phyloP scores from a whole-genome alignment of 2,113 vertebrate species.

The Rhodinocichla rosea region DNA sequence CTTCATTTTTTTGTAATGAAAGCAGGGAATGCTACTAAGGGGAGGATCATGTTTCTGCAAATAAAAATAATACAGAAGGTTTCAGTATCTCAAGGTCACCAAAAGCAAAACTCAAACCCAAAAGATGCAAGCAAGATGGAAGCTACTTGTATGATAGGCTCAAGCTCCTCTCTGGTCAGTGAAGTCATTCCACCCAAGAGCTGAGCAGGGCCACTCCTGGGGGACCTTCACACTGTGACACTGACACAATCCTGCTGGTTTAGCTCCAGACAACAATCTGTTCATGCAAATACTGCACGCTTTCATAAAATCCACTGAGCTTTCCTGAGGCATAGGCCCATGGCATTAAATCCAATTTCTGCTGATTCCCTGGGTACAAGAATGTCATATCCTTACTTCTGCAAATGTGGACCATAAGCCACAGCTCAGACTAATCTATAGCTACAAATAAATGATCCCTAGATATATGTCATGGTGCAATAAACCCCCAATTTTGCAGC shows the following conservation, averaged over 20 bases:
- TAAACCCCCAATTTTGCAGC: background rate
- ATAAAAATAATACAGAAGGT: background rate
- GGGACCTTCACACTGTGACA: background rate
- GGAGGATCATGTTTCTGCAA: conserved; percentile 97
- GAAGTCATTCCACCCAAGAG: background rate
- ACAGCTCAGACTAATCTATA: background rate
- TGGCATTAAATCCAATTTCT: background rate
- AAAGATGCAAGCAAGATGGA: background rate
- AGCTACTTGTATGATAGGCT: background rate
- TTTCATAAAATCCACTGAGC: background rate
- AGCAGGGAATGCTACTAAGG: conserved; percentile 95
- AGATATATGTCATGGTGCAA: background rate
- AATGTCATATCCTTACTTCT: background rate
- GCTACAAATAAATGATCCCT: background rate
- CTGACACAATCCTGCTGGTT: background rate
- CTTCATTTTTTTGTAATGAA: conserved; percentile 98
- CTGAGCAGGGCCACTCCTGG: accelerated
- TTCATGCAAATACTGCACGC: background rate
- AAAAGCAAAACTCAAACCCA: background rate
- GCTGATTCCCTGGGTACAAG: background rate
- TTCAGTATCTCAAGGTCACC: background rate
- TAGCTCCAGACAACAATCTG: background rate
- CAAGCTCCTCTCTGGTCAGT: background rate
- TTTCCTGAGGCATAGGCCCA: background rate
- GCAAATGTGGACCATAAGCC: background rate